Percentiles rank a stretch among this genome's conserved stretches.
Conservation (phyloP, 2,888 invertebrate genomes). For the Amitus sp. region DNA sequence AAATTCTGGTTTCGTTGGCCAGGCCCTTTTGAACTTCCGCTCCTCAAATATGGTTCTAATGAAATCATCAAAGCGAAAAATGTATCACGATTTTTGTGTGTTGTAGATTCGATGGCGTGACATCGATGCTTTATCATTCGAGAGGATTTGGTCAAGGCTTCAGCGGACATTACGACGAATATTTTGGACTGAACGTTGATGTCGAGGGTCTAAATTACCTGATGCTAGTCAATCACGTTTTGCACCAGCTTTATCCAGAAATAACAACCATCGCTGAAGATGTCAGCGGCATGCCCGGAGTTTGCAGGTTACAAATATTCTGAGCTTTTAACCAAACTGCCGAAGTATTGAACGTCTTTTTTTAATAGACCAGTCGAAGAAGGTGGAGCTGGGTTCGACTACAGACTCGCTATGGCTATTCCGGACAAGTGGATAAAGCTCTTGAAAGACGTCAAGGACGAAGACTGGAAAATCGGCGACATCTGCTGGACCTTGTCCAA, state of each 20-base stretch:
- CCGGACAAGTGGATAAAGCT: conserved; percentile 99
- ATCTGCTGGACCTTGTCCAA: conserved; percentile 94
- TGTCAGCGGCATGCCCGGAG: conserved; percentile 98
- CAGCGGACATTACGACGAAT: conserved; percentile 95
- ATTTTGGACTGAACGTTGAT: conserved; percentile 96
- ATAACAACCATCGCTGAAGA: conserved; percentile 97
- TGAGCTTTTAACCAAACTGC: no score
- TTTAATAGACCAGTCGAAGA: conserved; percentile 86
- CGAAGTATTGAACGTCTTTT: no score
- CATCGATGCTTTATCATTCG: conserved; percentile 98
- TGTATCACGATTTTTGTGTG: no score
- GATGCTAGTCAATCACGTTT: conserved; percentile 91
- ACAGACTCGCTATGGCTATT: conserved; percentile 98
- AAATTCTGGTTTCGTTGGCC: no score
- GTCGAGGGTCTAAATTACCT: conserved; percentile 95
- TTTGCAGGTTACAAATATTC: conserved; percentile 70
- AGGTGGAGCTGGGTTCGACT: conserved; percentile 97
- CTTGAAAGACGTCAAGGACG: conserved; percentile 84
- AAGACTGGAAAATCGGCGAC: conserved; percentile 93
- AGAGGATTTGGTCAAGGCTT: conserved; percentile 93
- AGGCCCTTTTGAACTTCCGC: no score
- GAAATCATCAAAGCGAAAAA: no score
- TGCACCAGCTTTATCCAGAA: conserved; percentile 82
- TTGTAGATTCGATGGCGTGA: conserved; percentile 94
- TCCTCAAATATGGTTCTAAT: no score